These are phyloP conservation scores for Morone saxatilis DNA, from an alignment of 2,113 vertebrate species.

Conservation along the genomic window DNA sequence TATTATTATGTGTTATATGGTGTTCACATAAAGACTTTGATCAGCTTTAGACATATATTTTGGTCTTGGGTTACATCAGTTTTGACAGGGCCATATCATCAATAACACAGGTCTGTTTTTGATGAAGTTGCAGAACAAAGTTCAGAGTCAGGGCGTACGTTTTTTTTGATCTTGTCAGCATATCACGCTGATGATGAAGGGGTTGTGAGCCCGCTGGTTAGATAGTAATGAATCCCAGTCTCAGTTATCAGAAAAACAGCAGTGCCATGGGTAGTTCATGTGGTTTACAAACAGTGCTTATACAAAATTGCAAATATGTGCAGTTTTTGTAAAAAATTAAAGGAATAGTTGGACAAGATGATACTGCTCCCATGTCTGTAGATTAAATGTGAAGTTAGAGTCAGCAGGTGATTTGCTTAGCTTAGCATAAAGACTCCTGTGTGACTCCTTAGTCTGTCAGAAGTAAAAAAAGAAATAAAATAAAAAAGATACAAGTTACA, in stretches of 20 bases:
- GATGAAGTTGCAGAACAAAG: conserved; percentile 57
- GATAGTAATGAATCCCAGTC: conserved; percentile 45
- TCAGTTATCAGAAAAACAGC: conserved; percentile 31
- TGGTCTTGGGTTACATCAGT: conserved; percentile 50
- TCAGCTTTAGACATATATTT: conserved; percentile 50
- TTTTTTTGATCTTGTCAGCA: conserved; percentile 67
- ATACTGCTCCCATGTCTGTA: not conserved
- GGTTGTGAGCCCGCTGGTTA: conserved; percentile 22
- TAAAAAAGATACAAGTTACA: not conserved
- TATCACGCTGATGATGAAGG: conserved; percentile 52
- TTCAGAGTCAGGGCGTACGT: conserved; percentile 29
- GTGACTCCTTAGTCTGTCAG: not conserved
- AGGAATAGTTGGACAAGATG: not conserved
- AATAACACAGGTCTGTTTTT: conserved; percentile 39
- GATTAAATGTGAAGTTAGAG: not conserved
- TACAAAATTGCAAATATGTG: not conserved
- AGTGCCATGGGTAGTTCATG: not conserved
- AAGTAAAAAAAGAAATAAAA: not conserved
- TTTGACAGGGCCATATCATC: conserved; percentile 53
- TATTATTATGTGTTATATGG: not conserved
- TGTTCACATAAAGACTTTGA: conserved; percentile 55
- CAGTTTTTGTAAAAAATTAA: not conserved
- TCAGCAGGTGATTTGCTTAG: not conserved
- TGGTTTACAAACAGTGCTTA: conserved; percentile 4
- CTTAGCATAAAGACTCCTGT: not conserved